Conservation (phyloP, 2,797 vertebrate species). For the Balearica regulorum region DNA sequence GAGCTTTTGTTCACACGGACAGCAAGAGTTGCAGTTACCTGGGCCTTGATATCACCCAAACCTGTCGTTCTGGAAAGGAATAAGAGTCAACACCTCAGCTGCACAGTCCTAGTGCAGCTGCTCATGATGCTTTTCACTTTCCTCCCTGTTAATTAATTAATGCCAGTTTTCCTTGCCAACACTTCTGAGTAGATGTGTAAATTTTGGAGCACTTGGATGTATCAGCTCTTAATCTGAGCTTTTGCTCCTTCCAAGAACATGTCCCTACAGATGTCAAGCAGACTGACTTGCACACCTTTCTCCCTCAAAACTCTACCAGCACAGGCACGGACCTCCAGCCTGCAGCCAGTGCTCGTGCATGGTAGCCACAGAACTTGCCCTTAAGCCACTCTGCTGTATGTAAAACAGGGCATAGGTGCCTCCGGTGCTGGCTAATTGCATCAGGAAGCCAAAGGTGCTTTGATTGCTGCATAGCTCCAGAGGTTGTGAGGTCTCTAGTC, state of each 20-base stretch:
- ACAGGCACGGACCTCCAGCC: background rate
- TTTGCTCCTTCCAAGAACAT: background rate
- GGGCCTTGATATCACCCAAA: background rate
- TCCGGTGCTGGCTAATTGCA: background rate
- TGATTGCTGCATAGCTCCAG: background rate
- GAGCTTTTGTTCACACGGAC: background rate
- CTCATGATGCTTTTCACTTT: background rate
- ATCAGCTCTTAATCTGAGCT: background rate
- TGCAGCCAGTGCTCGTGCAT: rapidly evolving
- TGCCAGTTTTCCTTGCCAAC: background rate
- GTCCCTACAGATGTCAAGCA: background rate
- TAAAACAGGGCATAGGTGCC: background rate
- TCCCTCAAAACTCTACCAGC: background rate
- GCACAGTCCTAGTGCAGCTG: background rate
- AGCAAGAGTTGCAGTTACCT: background rate
- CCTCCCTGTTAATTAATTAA: background rate
- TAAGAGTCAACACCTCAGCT: background rate
- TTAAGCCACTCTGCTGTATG: background rate
- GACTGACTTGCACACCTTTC: background rate
- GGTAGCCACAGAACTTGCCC: background rate
- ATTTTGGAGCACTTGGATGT: background rate
- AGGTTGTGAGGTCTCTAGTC: background rate
- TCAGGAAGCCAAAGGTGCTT: background rate
- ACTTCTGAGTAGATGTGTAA: background rate
- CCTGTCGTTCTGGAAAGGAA: background rate